Conservation (phyloP, 2,888 invertebrate genomes). For the Halocaridina rubra region DNA sequence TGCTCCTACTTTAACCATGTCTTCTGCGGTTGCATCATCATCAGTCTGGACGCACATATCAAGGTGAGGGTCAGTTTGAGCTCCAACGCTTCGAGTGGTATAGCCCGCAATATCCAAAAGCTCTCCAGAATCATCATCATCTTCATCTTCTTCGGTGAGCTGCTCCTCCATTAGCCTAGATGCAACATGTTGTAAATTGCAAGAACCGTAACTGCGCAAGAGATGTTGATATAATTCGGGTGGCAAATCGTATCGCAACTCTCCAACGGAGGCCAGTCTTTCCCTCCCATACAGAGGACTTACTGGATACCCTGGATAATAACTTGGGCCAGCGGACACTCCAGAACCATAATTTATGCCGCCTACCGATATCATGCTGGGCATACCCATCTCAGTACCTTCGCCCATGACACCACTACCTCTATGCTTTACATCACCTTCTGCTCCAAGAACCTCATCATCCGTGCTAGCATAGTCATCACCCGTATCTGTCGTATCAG, state of each 20-base stretch:
- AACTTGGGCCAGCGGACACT: background rate
- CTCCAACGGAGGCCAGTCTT: slow-evolving; percentile 13
- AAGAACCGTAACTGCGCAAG: slow-evolving; percentile 42
- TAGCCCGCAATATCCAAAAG: slow-evolving; percentile 26
- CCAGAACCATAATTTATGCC: background rate
- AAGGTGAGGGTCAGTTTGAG: slow-evolving; percentile 67
- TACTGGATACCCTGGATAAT: background rate
- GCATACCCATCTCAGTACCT: background rate
- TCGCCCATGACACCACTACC: background rate
- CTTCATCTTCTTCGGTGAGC: slow-evolving; percentile 57
- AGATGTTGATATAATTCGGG: slow-evolving; percentile 53
- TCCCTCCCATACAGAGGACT: background rate
- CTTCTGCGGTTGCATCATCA: slow-evolving; percentile 71
- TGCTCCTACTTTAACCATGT: slow-evolving; percentile 75
- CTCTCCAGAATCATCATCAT: slow-evolving; percentile 52
- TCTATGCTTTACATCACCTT: background rate
- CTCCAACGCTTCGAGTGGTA: slow-evolving; percentile 70
- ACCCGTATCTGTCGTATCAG: slow-evolving; percentile 38
- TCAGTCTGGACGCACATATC: slow-evolving; percentile 65
- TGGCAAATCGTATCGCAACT: slow-evolving; percentile 32
- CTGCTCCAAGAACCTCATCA: slow-evolving; percentile 56
- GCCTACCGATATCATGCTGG: background rate
- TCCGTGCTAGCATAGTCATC: slow-evolving; percentile 58
- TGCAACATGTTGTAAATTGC: slow-evolving; percentile 58
- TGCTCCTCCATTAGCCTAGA: slow-evolving; percentile 53